Evolutionary conservation across 2,113 vertebrate genomes (phyloP).

Genomic region (Atherinomorus stipes): DNA sequence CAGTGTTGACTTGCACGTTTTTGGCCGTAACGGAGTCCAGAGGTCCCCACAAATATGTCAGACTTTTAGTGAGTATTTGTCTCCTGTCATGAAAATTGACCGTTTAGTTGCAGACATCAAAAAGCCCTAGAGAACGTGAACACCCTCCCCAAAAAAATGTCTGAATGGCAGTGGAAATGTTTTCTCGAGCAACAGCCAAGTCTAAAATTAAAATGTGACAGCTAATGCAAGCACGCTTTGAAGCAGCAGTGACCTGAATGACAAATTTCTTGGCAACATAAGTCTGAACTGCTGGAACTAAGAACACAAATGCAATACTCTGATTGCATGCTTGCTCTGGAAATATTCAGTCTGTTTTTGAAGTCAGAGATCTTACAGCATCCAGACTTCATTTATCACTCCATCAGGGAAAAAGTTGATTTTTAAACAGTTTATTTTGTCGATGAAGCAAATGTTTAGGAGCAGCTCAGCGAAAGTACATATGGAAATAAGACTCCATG

Average conservation of each 20-base stretch:
- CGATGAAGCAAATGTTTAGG: background rate
- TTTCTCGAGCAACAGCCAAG: background rate
- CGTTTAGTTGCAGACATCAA: slow-evolving; percentile 31
- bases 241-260: slow-evolving; percentile 68
- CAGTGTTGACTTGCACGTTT: slow-evolving; percentile 1
- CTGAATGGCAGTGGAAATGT: slow-evolving; percentile 35
- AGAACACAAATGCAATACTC: slow-evolving; percentile 23
- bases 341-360: background rate
- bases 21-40: too few species aligned
- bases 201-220: slow-evolving; percentile 9
- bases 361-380: slow-evolving; percentile 14
- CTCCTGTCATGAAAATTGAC: slow-evolving; percentile 24
- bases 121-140: slow-evolving; percentile 31
- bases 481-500: background rate
- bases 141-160: slow-evolving; percentile 13
- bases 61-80: slow-evolving; percentile 12
- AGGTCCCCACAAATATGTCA: background rate
- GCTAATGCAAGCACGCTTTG: slow-evolving; percentile 51
- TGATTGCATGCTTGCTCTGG: background rate
- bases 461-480: background rate
- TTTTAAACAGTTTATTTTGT: slow-evolving; percentile 5
- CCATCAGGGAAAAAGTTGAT: background rate
- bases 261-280: slow-evolving; percentile 52
- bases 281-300: slow-evolving; percentile 41
- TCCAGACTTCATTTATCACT: background rate